A percentile compares a stretch with the other conserved stretches of the same genome.
These are phyloP conservation scores for Parelbella ahira DNA, from an alignment of 2,888 invertebrate genomes.

Conservation along the genomic window DNA sequence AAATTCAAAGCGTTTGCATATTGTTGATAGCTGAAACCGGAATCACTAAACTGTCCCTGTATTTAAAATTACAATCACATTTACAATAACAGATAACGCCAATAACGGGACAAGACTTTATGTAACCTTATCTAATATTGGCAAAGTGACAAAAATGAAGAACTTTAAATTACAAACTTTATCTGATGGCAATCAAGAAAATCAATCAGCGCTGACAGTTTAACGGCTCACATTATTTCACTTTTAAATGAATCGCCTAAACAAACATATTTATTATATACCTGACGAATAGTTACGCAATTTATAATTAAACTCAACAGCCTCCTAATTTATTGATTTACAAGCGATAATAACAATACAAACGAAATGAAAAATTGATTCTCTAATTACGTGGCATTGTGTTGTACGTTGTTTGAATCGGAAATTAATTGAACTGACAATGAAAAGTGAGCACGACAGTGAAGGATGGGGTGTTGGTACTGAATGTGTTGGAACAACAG, in stretches of 20 bases:
- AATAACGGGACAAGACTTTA: not conserved
- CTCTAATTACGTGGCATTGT: constrained; percentile 35
- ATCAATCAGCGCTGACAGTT: constrained; percentile 24
- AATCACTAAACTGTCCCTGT: too few species aligned
- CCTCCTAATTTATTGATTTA: constrained; percentile 30
- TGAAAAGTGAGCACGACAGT: not conserved
- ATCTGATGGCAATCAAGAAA: constrained; percentile 19
- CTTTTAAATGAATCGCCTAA: constrained; percentile 21
- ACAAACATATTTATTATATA: constrained; percentile 22
- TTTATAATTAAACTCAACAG: constrained; percentile 27
- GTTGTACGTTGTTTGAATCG: constrained; percentile 15
- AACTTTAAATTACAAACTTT: constrained; percentile 15
- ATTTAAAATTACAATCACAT: too few species aligned
- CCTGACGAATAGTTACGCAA: constrained; percentile 21
- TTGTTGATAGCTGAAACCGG: too few species aligned
- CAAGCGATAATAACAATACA: constrained; percentile 18
- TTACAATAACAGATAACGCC: not conserved
- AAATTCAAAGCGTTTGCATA: too few species aligned
- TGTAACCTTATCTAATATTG: constrained; percentile 2
- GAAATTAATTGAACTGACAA: constrained; percentile 14
- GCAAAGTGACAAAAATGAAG: constrained; percentile 18
- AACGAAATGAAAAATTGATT: constrained; percentile 33
- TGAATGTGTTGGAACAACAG: too few species aligned
- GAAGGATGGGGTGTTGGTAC: constrained; percentile 14
- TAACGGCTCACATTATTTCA: constrained; percentile 23